A percentile compares a stretch with the other conserved stretches of the same genome.
These are phyloP conservation scores for Anhinga rufa DNA, from an alignment of 2,113 vertebrate species.

Conservation along the genomic window DNA sequence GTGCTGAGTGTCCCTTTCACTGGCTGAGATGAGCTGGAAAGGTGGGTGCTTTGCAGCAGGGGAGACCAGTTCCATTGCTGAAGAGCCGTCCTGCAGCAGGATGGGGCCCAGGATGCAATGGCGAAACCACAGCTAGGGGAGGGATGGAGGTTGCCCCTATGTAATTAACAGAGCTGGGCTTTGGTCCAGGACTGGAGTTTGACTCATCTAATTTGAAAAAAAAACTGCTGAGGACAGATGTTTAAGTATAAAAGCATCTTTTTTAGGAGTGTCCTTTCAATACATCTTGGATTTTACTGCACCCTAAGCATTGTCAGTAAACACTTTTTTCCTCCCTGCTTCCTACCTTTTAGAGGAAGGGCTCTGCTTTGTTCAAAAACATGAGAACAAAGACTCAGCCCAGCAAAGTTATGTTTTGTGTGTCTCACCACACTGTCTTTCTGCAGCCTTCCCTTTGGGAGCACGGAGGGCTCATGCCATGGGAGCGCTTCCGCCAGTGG, in stretches of 20 bases:
- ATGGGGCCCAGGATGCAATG: accelerated
- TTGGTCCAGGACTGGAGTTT: background rate
- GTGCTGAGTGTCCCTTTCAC: background rate
- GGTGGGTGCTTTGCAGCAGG: background rate
- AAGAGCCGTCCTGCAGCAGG: background rate
- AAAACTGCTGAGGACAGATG: conserved; percentile 12
- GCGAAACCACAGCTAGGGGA: background rate
- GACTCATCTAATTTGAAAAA: conserved; percentile 8
- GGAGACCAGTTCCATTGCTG: background rate
- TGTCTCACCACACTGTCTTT: background rate
- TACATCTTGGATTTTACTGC: background rate
- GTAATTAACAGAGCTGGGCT: background rate
- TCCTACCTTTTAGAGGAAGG: background rate
- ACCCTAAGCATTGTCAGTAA: background rate
- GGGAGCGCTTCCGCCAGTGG: accelerated
- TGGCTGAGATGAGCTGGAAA: background rate
- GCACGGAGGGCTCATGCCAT: accelerated
- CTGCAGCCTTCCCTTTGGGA: background rate
- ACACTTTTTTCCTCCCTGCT: background rate
- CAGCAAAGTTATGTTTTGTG: accelerated
- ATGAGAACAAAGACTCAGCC: background rate
- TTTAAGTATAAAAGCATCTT: conserved; percentile 5
- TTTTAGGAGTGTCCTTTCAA: conserved; percentile 6
- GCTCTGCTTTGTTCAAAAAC: background rate
- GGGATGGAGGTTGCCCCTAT: background rate